Base-by-base conservation (phyloP, 2,888 invertebrate genomes). In the Mystacides longicornis region DNA sequence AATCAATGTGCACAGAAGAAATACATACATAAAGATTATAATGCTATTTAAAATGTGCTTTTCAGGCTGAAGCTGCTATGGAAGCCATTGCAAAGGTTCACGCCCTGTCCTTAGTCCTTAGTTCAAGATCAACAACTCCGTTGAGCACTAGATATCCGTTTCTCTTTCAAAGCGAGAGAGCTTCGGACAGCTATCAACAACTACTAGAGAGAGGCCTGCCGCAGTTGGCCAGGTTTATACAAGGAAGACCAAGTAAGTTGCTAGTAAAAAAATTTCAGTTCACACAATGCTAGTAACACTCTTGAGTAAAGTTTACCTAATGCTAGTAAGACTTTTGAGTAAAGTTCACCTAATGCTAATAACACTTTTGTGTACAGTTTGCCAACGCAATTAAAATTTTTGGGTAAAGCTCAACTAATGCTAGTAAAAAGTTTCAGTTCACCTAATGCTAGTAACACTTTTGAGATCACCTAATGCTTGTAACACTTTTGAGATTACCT, bases 181-280 rank as follows among this genome's bases (percentile, higher is more conserved):
- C 89, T 0, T 87, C 88, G 0, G 87, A 88, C 62, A 88, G 88
- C 3, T 89, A 89, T 66, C 84, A 89, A 60, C 86, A 88, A 57
- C 74, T 89, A 22, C 86, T 89, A 2, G 83, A 88, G 65, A 77
- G 88, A 56, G 89, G 89, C 1, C 71, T 89, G 19, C 89, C 89
- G 0, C 88, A 88, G 65, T 74, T 89, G 21, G 82, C 86, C 60
- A 80, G 81, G 54, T 89, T 89, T 67, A 70, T 89, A 47, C 80
- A 85, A 63, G 79, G 81, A 47, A 77, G 83, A 49, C 77, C 81
- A 0, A 86, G 86, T 22, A 76, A 85, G 58, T 79, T n/a, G 16
- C 80, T 37, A 3, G 16, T 11, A 11, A 27, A 27, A 27, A 7
- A 27, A 27, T 27, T n/a, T n/a, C n/a, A n/a, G n/a, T n/a, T n/a